Evolutionary conservation across 1,140 invertebrate genomes (phyloP), one percentile per base, ranked within the genome.

Genomic region (Neoseiulus cucumeris): DNA sequence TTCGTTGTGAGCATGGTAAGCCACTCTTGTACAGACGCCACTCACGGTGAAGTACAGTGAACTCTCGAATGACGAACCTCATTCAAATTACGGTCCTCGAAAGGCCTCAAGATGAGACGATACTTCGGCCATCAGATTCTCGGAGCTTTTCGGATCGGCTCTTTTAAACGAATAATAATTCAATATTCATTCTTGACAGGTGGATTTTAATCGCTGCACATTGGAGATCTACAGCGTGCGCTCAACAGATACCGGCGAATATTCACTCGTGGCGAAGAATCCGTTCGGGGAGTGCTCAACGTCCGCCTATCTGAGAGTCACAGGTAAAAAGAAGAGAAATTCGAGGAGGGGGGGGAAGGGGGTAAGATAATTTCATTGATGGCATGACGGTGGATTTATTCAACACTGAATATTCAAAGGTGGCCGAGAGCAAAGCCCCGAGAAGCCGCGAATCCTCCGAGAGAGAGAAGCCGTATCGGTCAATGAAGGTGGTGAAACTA

Each of bases 1-100:
- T 59, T 59, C 51, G 33, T 59, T 25, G 51, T 59, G 4, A 59
- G 51, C 51, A 59, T 59, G 51, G 51, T 59, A 25, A 59, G 51
- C n/a, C n/a, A n/a, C n/a, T n/a, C n/a, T n/a, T n/a, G n/a, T n/a
- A n/a, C n/a, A n/a, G n/a, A n/a, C n/a, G n/a, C n/a, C n/a, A n/a
- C n/a, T n/a, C n/a, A n/a, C n/a, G n/a, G n/a, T n/a, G n/a, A n/a
- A n/a, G n/a, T n/a, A n/a, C n/a, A n/a, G n/a, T n/a, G n/a, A n/a
- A n/a, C n/a, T n/a, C n/a, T n/a, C n/a, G n/a, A n/a, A n/a, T n/a
- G n/a, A n/a, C n/a, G n/a, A n/a, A n/a, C n/a, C n/a, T n/a, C n/a
- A n/a, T n/a, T n/a, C n/a, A n/a, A n/a, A n/a, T n/a, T n/a, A n/a
- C n/a, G n/a, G n/a, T n/a, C n/a, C n/a, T n/a, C n/a, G n/a, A n/a